Evolutionary conservation across 2,113 vertebrate species (phyloP).

Genomic region (Sorex fumeus): DNA sequence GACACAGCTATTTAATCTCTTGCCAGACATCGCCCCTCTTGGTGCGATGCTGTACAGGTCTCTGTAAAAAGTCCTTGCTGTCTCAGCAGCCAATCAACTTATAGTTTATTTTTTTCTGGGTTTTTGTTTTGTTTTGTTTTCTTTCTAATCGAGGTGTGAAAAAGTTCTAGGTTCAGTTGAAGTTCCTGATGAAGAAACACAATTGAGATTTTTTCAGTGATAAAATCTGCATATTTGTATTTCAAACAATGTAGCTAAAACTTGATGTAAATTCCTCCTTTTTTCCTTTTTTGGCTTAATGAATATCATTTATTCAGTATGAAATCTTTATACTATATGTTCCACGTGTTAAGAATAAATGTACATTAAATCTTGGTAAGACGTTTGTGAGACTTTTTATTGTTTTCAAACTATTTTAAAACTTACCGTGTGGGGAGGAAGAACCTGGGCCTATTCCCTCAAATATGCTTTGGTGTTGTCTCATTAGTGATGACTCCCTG

Average conservation of each 20-base stretch:
- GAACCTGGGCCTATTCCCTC: neutral
- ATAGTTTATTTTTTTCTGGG: constrained; percentile 91
- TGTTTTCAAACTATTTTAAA: constrained; percentile 81
- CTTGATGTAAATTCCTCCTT: constrained; percentile 99
- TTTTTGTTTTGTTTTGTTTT: constrained; percentile 91
- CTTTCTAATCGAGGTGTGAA: constrained; percentile 96
- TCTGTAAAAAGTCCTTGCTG: constrained; percentile 95
- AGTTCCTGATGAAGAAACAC: constrained; percentile 99
- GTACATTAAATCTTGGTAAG: constrained; percentile 99
- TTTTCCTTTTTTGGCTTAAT: constrained; percentile 99
- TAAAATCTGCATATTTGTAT: constrained; percentile 99
- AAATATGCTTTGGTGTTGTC: neutral
- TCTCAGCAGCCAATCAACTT: constrained; percentile 94
- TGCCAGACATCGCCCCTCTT: constrained; percentile 91
- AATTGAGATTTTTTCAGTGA: constrained; percentile 98
- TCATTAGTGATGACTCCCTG: neutral
- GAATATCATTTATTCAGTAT: constrained; percentile 99
- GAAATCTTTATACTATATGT: constrained; percentile 99
- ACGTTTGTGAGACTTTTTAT: constrained; percentile 97
- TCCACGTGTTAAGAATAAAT: constrained; percentile 99
- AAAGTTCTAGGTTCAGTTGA: constrained; percentile 95
- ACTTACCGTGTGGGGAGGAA: neutral
- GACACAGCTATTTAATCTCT: constrained; percentile 94
- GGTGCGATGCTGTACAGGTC: constrained; percentile 91
- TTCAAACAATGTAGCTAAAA: constrained; percentile 99